These are phyloP conservation scores for Cottoperca gobio DNA, from an alignment of 2,797 vertebrate species.

Conservation along the genomic window DNA sequence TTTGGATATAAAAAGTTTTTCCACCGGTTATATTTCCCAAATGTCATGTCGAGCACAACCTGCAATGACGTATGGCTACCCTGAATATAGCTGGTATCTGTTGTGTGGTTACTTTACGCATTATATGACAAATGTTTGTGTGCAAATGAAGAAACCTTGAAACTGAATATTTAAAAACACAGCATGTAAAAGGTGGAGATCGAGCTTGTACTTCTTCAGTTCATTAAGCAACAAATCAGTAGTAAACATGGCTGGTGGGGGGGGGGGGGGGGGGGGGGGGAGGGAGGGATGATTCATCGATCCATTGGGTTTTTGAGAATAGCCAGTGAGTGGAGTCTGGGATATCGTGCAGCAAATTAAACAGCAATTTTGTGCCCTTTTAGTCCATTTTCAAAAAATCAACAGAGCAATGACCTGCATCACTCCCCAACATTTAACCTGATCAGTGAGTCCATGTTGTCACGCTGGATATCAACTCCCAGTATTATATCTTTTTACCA, in stretches of 20 bases:
- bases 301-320: conserved; percentile 13
- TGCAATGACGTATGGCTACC: conserved; percentile 6
- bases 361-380: conserved; percentile 8
- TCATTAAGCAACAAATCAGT: conserved; percentile 4
- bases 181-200: not conserved
- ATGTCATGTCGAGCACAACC: conserved; percentile 8
- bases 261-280: no score
- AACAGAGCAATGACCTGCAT: conserved; percentile 8
- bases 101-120: not conserved
- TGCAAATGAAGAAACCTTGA: not conserved
- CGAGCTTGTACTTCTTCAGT: not conserved
- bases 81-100: not conserved
- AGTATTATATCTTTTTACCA: no score
- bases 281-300: not conserved
- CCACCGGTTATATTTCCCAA: not conserved
- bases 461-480: not conserved
- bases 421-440: not conserved
- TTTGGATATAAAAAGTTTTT: not conserved
- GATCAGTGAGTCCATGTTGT: not conserved
- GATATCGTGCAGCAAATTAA: conserved; percentile 22
- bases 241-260: no score
- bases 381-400: conserved; percentile 9
- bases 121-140: not conserved
- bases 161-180: not conserved
- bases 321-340: conserved; percentile 11